A percentile compares a stretch with the other conserved stretches of the same genome.
phyloP scores from a whole-genome alignment of 2,888 invertebrate genomes.

The Mactromeris polynyma region DNA sequence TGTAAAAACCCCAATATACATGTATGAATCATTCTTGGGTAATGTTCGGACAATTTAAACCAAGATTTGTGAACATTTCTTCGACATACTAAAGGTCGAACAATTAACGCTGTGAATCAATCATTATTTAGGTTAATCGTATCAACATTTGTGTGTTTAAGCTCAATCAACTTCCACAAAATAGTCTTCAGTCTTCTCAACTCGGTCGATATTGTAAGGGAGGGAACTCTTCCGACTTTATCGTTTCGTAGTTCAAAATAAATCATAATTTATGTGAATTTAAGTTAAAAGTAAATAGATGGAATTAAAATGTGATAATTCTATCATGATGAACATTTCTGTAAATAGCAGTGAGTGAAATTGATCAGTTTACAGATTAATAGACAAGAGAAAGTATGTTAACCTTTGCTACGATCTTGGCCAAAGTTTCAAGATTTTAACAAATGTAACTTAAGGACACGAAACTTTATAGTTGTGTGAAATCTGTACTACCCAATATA shows the following conservation, averaged over 20 bases:
- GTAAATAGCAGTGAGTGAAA: neutral
- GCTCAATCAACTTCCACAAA: neutral
- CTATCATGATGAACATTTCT: neutral
- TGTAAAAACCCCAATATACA: too few relatives aligned
- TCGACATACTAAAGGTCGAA: neutral
- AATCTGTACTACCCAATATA: too few relatives aligned
- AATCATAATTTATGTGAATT: neutral
- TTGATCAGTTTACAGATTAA: too few relatives aligned
- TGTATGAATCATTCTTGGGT: too few relatives aligned
- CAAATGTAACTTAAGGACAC: too few relatives aligned
- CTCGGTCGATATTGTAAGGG: slow-evolving; percentile 30
- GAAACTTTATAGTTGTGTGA: too few relatives aligned
- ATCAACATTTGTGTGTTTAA: neutral
- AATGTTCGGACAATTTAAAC: too few relatives aligned
- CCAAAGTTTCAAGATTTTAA: too few relatives aligned
- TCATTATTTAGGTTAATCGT: neutral
- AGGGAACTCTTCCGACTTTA: slow-evolving; percentile 32
- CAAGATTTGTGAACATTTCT: too few relatives aligned
- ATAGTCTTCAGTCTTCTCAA: too few relatives aligned
- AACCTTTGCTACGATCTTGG: too few relatives aligned
- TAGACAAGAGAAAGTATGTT: too few relatives aligned
- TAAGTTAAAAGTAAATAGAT: neutral
- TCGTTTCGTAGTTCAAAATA: neutral
- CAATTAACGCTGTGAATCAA: neutral
- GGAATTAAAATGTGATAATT: neutral